A percentile compares a stretch with the other conserved stretches of the same genome.
Conservation (phyloP, 2,797 vertebrate genomes). For the Danio choprae region DNA sequence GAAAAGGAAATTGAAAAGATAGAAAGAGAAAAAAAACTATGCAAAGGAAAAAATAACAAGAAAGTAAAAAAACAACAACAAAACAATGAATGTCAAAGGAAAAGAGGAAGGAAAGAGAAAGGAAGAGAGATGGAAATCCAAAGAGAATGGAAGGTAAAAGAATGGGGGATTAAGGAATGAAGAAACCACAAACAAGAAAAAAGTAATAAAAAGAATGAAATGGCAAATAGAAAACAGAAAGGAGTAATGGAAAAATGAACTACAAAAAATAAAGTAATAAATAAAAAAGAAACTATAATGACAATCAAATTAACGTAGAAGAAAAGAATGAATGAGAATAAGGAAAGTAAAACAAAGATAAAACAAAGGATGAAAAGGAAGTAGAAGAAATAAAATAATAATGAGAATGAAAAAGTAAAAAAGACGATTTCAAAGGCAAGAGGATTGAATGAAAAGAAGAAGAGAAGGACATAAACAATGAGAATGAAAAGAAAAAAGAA, state of each 20-base stretch:
- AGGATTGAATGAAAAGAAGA: background rate
- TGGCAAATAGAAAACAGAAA: too few species aligned
- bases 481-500: background rate
- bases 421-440: background rate
- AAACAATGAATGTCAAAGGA: background rate
- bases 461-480: background rate
- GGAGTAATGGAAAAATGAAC: background rate
- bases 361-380: too few species aligned
- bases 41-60: background rate
- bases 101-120: background rate
- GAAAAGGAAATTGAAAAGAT: background rate
- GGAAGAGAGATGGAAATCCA: background rate
- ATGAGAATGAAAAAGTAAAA: background rate
- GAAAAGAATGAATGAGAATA: slow-evolving; percentile 12
- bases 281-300: too few species aligned
- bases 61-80: background rate
- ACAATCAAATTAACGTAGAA: background rate
- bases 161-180: background rate
- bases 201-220: too few species aligned
- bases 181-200: background rate
- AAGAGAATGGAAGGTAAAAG: background rate
- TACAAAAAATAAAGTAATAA: too few species aligned
- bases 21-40: too few species aligned
- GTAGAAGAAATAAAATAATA: background rate
- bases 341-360: too few species aligned